Evolutionary conservation across 2,113 vertebrate species (phyloP), one percentile per base, ranked within the genome.

Genomic region (Cebidichthys violaceus): DNA sequence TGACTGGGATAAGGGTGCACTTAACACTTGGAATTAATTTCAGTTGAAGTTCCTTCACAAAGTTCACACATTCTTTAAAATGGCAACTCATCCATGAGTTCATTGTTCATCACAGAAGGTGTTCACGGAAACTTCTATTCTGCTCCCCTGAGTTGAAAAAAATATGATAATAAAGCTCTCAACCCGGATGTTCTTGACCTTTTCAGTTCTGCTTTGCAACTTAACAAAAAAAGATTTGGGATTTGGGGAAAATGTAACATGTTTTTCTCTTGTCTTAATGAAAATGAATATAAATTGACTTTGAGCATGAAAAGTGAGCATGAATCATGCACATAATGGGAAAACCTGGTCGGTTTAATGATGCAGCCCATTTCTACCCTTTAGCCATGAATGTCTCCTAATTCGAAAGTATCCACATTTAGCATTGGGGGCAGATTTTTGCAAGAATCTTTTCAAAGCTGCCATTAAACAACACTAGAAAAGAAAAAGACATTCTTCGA

Each of bases 41-140:
- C 9, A 1, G 64, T 66, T 75, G 1, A 68, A 62, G 61, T 55
- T 70, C 14, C 13, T n/a, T 73, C 0, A 2, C 6, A 57, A 69
- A 71, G 54, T 72, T 81, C 39, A 71, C 61, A 70, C 31, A 70
- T 50, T 60, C 50, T 76, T 70, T 10, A 4, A 84, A 73, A 54
- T 60, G 39, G 78, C 39, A 2, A 31, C 29, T 37, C 29, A 37
- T 24, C 57, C 41, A 1, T 6, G 8, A 45, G 68, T 20, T 24
- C 24, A 45, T n/a, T 57, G 62, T 69, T 69, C 22, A 27, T 52
- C 24, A 43, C 15, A 18, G 37, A 2, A 33, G 0, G n/a, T 70
- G 31, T 22, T 66, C 10, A 2, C 1, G 22, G 35, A 45, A 45
- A 45, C 24, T 1, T 24, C 20, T 27, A 9, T 74, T 47, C 13